These are phyloP conservation scores for Sialia sialis DNA, from an alignment of 2,113 vertebrate species.

Conservation along the genomic window DNA sequence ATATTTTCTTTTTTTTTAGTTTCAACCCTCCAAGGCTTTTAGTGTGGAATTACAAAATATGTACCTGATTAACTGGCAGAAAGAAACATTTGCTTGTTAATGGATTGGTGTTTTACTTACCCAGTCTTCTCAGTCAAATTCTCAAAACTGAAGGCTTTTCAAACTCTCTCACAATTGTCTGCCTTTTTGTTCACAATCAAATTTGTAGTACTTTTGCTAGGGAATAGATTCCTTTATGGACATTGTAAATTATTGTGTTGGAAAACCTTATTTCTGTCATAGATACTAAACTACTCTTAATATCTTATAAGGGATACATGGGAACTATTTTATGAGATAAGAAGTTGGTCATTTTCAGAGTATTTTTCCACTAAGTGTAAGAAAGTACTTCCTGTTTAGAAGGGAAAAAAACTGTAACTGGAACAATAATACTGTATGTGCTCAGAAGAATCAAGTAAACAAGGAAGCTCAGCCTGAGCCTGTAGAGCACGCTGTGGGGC, in stretches of 20 bases:
- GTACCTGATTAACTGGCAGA: neutral
- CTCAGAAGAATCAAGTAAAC: neutral
- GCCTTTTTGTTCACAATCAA: neutral
- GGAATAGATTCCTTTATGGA: neutral
- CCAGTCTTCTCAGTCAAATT: neutral
- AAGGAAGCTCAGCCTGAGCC: neutral
- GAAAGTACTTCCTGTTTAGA: neutral
- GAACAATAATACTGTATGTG: neutral
- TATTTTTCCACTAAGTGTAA: neutral
- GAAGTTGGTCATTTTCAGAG: neutral
- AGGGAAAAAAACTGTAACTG: neutral
- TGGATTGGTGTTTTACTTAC: neutral
- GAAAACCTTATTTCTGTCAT: neutral
- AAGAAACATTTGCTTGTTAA: neutral
- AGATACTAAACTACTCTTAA: neutral
- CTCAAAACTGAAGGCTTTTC: neutral
- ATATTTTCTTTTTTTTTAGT: neutral
- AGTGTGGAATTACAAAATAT: neutral
- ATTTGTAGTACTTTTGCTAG: neutral
- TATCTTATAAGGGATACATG: neutral
- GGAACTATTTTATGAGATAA: neutral
- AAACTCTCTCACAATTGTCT: neutral
- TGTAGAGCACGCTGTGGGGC: rapidly evolving
- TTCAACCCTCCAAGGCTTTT: neutral
- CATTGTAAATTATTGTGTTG: neutral